phyloP scores from a whole-genome alignment of 2,888 invertebrate genomes.

The Eupithecia tripunctaria region DNA sequence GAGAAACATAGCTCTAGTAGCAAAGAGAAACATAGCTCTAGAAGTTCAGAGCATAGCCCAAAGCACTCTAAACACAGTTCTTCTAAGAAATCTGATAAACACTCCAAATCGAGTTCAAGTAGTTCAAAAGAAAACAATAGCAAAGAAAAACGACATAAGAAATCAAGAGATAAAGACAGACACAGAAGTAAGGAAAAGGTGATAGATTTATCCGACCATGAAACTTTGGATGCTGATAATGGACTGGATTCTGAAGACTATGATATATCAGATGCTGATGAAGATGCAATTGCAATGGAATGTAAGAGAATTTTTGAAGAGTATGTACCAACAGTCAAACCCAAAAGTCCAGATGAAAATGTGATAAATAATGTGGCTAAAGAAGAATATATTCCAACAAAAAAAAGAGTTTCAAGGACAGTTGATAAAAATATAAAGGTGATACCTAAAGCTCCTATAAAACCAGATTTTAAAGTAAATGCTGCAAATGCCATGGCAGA shows the following conservation, averaged over 20 bases:
- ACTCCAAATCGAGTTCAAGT: conserved; percentile 57
- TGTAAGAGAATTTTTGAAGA: conserved; percentile 95
- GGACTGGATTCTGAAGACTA: conserved; percentile 57
- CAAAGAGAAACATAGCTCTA: conserved; percentile 55
- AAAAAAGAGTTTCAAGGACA: conserved; percentile 90
- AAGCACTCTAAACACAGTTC: conserved; percentile 54
- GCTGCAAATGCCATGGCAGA: conserved; percentile 84
- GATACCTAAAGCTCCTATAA: conserved; percentile 65
- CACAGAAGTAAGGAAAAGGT: conserved; percentile 29
- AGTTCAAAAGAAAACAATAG: conserved; percentile 55
- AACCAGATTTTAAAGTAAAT: conserved; percentile 82
- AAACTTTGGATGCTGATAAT: conserved; percentile 50
- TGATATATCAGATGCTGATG: conserved; percentile 84
- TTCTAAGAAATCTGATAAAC: conserved; percentile 55
- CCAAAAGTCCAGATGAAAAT: conserved; percentile 56
- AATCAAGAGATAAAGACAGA: conserved; percentile 50
- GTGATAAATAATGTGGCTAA: conserved; percentile 57
- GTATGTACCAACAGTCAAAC: conserved; percentile 83
- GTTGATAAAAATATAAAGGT: conserved; percentile 78
- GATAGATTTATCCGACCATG: conserved; percentile 58
- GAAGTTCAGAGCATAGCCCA: conserved; percentile 33
- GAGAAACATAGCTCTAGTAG: conserved; percentile 59
- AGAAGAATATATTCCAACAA: conserved; percentile 78
- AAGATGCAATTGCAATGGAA: conserved; percentile 90
- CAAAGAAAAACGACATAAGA: conserved; percentile 54